Evolutionary conservation across 2,113 vertebrate species (phyloP).

Genomic region (Festucalex cinctus): DNA sequence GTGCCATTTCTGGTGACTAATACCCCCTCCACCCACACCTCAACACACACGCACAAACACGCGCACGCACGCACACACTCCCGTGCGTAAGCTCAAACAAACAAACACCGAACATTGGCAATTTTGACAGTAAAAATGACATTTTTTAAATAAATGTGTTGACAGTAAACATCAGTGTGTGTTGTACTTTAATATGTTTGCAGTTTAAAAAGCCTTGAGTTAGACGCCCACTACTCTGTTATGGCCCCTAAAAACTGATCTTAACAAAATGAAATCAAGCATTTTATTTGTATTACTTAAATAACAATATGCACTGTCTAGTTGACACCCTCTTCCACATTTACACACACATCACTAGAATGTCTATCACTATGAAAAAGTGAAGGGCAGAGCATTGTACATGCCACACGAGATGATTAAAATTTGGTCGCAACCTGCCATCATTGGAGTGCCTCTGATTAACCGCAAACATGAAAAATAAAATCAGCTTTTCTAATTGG

Average conservation of each 20-base stretch:
- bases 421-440: no score
- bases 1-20: constrained; percentile 65
- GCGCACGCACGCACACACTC: constrained; percentile 10
- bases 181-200: constrained; percentile 27
- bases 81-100: constrained; percentile 9
- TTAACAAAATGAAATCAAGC: neutral
- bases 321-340: no score
- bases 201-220: neutral
- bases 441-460: no score
- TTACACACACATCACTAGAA: no score
- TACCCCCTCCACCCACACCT: constrained; percentile 54
- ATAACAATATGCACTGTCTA: neutral
- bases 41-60: constrained; percentile 21
- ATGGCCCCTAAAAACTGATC: neutral
- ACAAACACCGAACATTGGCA: neutral
- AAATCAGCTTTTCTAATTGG: no score
- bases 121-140: constrained; percentile 53
- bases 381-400: no score
- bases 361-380: no score
- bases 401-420: no score
- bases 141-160: constrained; percentile 41
- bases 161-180: constrained; percentile 30
- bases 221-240: neutral
- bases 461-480: no score
- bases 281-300: neutral